phyloP scores from a whole-genome alignment of 2,888 invertebrate species.

The Ophioninae sp. region DNA sequence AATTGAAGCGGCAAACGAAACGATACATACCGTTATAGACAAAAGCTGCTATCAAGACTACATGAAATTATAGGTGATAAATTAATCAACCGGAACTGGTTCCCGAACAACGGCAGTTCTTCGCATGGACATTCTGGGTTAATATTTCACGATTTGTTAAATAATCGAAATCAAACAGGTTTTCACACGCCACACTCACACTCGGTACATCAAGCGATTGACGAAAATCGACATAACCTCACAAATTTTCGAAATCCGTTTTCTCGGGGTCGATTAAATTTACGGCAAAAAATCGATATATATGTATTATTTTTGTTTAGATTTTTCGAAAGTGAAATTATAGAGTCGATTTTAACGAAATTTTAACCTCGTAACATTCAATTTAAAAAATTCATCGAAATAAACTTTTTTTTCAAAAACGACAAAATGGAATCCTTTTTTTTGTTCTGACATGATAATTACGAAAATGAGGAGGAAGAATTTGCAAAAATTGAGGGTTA shows the following conservation, averaged over 20 bases:
- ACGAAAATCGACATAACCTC: too few relatives aligned
- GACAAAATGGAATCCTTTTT: background rate
- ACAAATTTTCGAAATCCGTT: too few relatives aligned
- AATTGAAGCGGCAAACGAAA: constrained; percentile 34
- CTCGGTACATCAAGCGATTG: background rate
- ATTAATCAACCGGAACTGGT: background rate
- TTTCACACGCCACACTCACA: background rate
- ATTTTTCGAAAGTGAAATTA: too few relatives aligned
- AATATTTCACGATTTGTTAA: background rate
- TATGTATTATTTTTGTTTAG: too few relatives aligned
- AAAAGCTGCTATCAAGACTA: constrained; percentile 42
- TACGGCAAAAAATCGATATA: too few relatives aligned
- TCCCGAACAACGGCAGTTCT: background rate
- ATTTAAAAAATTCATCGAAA: too few relatives aligned
- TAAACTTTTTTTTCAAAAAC: too few relatives aligned
- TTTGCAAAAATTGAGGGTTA: background rate
- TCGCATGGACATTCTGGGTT: background rate
- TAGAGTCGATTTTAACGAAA: too few relatives aligned
- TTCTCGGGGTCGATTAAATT: too few relatives aligned
- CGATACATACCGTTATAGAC: constrained; percentile 44
- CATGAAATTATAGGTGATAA: constrained; percentile 17
- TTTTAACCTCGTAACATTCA: too few relatives aligned
- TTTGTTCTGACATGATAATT: background rate
- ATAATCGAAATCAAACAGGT: background rate
- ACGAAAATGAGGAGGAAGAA: background rate